Base-by-base conservation (phyloP, 2,113 vertebrate genomes). In the Alosa alosa region DNA sequence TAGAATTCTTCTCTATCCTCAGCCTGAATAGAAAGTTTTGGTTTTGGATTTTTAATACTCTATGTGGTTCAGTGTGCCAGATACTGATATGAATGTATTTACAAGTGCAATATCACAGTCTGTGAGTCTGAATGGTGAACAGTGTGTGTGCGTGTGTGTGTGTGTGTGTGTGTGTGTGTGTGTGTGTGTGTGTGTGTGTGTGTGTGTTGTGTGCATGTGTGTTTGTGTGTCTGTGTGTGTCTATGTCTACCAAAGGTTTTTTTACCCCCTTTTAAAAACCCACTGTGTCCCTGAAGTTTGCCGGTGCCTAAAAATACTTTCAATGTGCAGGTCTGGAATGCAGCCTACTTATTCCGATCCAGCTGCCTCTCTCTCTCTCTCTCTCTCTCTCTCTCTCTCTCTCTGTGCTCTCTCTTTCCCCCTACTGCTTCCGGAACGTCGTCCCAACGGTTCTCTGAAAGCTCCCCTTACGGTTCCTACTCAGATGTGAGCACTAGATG, bases 221-320 rank as follows among this genome's bases (percentile, higher is more conserved):
- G 11, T 81, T 11, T 39, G 68, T 85, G 83, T 75, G 85, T 57
- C 39, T 81, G 81, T 68, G 20, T 22, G 55, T 60, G 50, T 52
- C 2, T 52, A 6, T 52, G 1, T 52, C 10, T 57, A 18, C 64
- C 11, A n/a, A 25, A n/a, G 7, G 4, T 72, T 72, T 72, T 72
- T 72, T 72, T 9, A 10, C 20, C 57, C 22, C 57, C 20, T n/a
- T 64, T 64, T 64, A 4, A 64, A 72, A 72, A 11, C 64, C 64
- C n/a, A 31, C n/a, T 9, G 7, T 36, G 64, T 25, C 64, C 64
- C 64, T 72, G 64, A 72, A 72, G 64, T 31, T 72, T 15, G 64
- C 64, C 11, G 64, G 9, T 72, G 64, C 64, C 64, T 72, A 72
- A 72, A 72, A 72, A 72, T 72, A 72, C 64, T 72, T 36, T 15